These are phyloP conservation scores for Lampropteryx suffumata DNA, from an alignment of 2,888 invertebrate species.

Conservation along the genomic window DNA sequence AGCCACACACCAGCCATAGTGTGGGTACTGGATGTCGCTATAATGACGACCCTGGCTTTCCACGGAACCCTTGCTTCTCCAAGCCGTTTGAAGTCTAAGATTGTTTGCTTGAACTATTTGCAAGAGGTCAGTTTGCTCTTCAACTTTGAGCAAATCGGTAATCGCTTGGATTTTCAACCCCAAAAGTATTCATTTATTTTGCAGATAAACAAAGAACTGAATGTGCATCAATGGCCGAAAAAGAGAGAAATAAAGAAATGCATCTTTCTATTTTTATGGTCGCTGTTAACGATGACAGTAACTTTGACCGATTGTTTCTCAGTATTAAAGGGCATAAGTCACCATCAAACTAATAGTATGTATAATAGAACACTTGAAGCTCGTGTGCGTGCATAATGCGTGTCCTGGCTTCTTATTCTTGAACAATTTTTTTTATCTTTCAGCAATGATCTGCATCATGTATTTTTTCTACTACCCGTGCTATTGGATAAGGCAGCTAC, in stretches of 20 bases:
- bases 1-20: conserved; percentile 27
- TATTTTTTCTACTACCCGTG: conserved; percentile 40
- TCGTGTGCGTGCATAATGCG: no score
- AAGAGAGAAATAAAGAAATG: conserved; percentile 20
- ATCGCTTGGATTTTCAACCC: no score
- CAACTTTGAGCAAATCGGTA: no score
- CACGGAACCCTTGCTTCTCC: conserved; percentile 31
- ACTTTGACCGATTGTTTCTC: conserved; percentile 10
- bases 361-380: not conserved
- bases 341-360: not conserved
- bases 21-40: conserved; percentile 31
- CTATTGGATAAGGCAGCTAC: conserved; percentile 31
- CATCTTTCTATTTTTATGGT: conserved; percentile 15
- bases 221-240: conserved; percentile 19
- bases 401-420: no score
- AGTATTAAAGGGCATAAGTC: not conserved
- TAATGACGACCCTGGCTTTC: conserved; percentile 27
- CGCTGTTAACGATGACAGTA: not conserved
- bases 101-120: conserved; percentile 33
- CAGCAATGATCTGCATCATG: conserved; percentile 34
- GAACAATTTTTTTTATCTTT: conserved; percentile 5
- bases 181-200: conserved; percentile 5
- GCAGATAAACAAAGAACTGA: conserved; percentile 42
- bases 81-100: conserved; percentile 34
- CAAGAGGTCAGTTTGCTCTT: conserved; percentile 49